Evolutionary conservation across 2,113 vertebrate genomes (phyloP).

Genomic region (Oreotragus oreotragus): DNA sequence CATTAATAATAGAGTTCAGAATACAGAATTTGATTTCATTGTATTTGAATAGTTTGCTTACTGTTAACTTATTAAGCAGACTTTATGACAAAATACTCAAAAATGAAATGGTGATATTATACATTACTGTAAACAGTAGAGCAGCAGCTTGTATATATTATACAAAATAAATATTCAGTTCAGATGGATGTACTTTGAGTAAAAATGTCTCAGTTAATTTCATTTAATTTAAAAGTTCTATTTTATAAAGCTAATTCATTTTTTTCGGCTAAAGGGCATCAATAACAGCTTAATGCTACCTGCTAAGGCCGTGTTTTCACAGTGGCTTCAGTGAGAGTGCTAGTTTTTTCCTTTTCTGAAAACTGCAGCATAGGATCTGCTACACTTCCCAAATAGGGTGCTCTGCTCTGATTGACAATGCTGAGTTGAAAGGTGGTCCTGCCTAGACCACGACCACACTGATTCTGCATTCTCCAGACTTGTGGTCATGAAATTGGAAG

Average conservation of each 20-base stretch:
- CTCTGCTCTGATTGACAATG: slow-evolving; percentile 10
- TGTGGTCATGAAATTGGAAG: slow-evolving; percentile 69
- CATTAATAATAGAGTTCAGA: not conserved
- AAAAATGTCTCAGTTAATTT: not conserved
- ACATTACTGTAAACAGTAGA: not conserved
- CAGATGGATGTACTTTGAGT: not conserved
- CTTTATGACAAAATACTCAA: not conserved
- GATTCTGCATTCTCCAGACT: slow-evolving; percentile 25
- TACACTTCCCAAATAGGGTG: not conserved
- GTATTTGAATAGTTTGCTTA: not conserved
- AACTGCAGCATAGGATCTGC: not conserved
- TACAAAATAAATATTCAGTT: not conserved
- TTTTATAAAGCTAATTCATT: not conserved
- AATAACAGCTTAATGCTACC: not conserved
- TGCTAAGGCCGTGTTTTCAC: not conserved
- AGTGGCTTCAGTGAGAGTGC: not conserved
- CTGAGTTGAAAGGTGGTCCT: not conserved
- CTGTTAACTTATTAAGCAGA: not conserved
- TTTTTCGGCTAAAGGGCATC: not conserved
- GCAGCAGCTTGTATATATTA: not conserved
- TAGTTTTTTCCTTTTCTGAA: not conserved
- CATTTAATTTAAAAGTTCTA: not conserved
- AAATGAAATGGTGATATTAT: not conserved
- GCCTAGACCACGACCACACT: not conserved
- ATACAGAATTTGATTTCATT: not conserved